Conservation (phyloP, 2,113 vertebrate genomes). For the Oplegnathus fasciatus region DNA sequence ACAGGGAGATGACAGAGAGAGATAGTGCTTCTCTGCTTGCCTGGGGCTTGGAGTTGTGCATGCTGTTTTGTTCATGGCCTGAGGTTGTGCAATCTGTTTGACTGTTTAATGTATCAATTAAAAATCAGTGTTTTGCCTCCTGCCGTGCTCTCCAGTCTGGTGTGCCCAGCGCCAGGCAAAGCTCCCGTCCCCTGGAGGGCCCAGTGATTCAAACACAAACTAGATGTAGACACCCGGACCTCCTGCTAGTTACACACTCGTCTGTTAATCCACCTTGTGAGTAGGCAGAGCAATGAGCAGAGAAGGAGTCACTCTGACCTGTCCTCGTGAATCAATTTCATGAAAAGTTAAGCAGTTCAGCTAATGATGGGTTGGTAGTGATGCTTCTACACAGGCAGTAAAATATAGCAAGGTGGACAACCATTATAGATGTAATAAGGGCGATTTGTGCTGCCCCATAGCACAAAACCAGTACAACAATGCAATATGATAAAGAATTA, state of each 20-base stretch:
- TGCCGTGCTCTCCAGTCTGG: constrained; percentile 55
- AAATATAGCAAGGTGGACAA: neutral
- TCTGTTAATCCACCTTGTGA: constrained; percentile 32
- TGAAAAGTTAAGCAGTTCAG: neutral
- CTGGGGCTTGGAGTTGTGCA: constrained; percentile 50
- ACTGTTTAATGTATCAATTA: constrained; percentile 84
- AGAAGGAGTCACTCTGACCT: neutral
- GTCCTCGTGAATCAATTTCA: neutral
- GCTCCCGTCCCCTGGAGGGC: constrained; percentile 47
- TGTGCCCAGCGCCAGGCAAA: constrained; percentile 45
- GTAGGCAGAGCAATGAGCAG: constrained; percentile 11
- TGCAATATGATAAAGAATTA: no score
- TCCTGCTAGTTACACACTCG: constrained; percentile 21
- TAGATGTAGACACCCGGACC: constrained; percentile 34
- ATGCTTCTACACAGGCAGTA: neutral
- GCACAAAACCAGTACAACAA: neutral
- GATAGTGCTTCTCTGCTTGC: constrained; percentile 33
- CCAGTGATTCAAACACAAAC: constrained; percentile 56
- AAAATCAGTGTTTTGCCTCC: constrained; percentile 77
- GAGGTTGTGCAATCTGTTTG: constrained; percentile 83
- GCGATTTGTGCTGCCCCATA: neutral
- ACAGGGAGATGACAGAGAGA: constrained; percentile 27
- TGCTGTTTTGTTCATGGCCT: constrained; percentile 77
- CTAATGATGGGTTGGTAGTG: neutral
- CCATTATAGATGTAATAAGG: neutral